A percentile compares a stretch with the other conserved stretches of the same genome.
These are phyloP conservation scores for Illadopsis cleaveri DNA, from an alignment of 2,113 vertebrate species.

Conservation along the genomic window DNA sequence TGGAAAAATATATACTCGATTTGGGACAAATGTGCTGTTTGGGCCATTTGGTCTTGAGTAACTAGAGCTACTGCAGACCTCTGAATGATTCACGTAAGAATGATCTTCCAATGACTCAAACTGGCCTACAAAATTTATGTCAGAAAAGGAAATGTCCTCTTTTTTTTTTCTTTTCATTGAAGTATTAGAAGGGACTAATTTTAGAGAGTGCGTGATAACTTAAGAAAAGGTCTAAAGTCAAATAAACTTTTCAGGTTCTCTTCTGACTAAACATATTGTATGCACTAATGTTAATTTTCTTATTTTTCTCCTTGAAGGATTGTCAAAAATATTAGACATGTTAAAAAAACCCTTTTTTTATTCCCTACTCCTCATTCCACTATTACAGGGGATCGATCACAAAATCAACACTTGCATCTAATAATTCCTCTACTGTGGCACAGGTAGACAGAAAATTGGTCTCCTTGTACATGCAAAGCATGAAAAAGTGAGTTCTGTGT, in stretches of 20 bases:
- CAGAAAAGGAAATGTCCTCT: neutral
- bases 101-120: neutral
- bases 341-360: neutral
- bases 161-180: neutral
- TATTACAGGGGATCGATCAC: neutral
- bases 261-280: neutral
- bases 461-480: neutral
- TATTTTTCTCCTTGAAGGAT: neutral
- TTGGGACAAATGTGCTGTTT: neutral
- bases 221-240: neutral
- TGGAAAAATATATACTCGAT: neutral
- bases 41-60: neutral
- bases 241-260: neutral
- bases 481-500: neutral
- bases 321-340: neutral
- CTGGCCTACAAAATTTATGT: neutral
- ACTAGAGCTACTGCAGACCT: neutral
- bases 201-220: neutral
- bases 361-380: neutral
- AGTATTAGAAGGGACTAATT: neutral
- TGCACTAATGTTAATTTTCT: neutral
- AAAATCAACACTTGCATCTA: neutral
- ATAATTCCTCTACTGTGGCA: neutral
- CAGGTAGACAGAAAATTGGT: neutral
- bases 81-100: neutral